These are phyloP conservation scores for Myiagra hebetior DNA, from an alignment of 2,113 vertebrate genomes.

Conservation along the genomic window DNA sequence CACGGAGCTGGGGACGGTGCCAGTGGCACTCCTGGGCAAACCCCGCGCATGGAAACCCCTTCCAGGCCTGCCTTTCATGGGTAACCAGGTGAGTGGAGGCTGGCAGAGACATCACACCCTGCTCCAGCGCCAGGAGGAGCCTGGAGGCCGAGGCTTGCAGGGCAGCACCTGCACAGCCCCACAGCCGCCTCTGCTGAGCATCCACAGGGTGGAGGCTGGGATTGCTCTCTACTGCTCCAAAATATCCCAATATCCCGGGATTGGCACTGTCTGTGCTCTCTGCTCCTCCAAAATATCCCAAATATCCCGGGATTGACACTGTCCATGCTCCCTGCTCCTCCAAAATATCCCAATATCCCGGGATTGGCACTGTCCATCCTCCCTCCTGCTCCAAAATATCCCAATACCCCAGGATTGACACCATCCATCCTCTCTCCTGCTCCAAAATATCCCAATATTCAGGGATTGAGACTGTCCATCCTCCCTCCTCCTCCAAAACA, in stretches of 20 bases:
- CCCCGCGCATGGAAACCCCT: background rate
- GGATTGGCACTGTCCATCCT: too few species aligned
- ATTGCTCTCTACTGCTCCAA: too few species aligned
- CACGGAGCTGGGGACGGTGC: background rate
- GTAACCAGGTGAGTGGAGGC: background rate
- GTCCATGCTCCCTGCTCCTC: rapidly evolving
- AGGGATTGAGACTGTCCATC: rapidly evolving
- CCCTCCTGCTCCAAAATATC: background rate
- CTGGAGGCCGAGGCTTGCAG: background rate
- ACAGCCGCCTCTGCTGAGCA: background rate
- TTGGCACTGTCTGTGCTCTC: too few species aligned
- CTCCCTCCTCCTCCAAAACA: background rate
- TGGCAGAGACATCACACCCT: background rate
- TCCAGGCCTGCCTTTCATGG: background rate
- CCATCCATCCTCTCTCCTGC: rapidly evolving
- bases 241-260: too few species aligned
- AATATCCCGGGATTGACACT: too few species aligned
- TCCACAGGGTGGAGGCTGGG: background rate
- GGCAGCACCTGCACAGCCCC: background rate
- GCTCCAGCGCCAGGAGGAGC: background rate
- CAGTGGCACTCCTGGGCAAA: background rate
- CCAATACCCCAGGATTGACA: background rate
- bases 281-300: background rate
- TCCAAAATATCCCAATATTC: background rate
- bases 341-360: background rate